Evolutionary conservation across 2,113 vertebrate genomes (phyloP).

Genomic region (Phylloscopus whistleri): DNA sequence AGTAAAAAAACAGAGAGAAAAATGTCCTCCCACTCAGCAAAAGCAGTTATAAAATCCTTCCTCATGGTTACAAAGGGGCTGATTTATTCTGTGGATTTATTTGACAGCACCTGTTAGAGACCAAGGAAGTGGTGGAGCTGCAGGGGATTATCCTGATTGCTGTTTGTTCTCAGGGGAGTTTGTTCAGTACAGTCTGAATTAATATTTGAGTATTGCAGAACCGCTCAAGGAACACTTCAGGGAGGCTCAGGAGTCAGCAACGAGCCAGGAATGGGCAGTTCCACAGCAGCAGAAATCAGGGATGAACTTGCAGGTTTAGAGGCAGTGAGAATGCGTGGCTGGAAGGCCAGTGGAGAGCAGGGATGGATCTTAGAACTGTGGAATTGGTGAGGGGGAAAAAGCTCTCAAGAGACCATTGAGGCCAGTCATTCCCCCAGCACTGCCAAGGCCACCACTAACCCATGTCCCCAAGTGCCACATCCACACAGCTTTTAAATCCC

Average conservation of each 20-base stretch:
- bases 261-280: background rate
- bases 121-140: conserved; percentile 15
- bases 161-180: conserved; percentile 21
- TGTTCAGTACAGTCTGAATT: background rate
- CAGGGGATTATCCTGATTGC: conserved; percentile 16
- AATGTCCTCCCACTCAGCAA: conserved; percentile 53
- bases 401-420: background rate
- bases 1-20: background rate
- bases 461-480: background rate
- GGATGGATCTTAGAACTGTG: background rate
- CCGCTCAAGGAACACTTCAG: background rate
- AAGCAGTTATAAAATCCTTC: conserved; percentile 39
- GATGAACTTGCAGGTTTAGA: background rate
- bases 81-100: conserved; percentile 35
- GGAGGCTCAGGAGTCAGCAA: background rate
- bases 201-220: background rate
- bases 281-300: background rate
- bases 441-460: background rate
- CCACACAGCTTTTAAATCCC: background rate
- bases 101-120: conserved; percentile 52
- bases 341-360: background rate
- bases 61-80: conserved; percentile 17
- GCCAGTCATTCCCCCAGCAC: background rate
- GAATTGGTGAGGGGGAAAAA: background rate
- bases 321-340: background rate